Conservation (phyloP, 2,797 vertebrate genomes). For the Orestias chungarensis region DNA sequence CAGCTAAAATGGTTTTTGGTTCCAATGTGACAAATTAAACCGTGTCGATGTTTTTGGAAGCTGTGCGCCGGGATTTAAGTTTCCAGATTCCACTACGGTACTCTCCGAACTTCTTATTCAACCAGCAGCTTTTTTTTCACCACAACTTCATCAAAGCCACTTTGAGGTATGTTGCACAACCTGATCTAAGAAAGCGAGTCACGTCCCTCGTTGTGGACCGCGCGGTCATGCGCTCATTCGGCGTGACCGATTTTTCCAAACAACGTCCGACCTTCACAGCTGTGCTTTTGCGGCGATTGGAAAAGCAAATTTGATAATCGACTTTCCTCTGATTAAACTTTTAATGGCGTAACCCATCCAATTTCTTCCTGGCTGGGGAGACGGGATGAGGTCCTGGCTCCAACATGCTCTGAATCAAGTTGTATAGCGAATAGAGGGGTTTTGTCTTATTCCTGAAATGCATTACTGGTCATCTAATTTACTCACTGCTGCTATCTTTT, state of each 20-base stretch:
- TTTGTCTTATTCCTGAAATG: conserved; percentile 46
- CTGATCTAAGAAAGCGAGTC: conserved; percentile 21
- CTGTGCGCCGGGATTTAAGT: too few relatives aligned
- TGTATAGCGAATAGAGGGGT: conserved; percentile 34
- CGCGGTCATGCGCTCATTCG: conserved; percentile 39
- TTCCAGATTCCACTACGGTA: too few relatives aligned
- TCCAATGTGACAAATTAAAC: too few relatives aligned
- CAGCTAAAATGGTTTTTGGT: too few relatives aligned
- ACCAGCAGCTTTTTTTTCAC: not conserved
- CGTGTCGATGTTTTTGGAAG: too few relatives aligned
- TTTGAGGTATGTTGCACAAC: not conserved
- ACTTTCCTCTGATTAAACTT: conserved; percentile 48
- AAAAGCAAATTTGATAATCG: conserved; percentile 28
- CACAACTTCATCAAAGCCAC: too few relatives aligned
- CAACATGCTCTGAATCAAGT: conserved; percentile 31
- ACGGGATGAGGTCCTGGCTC: conserved; percentile 19
- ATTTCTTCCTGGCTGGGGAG: conserved; percentile 26
- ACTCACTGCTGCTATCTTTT: conserved; percentile 36
- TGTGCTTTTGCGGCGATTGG: not conserved
- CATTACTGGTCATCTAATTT: conserved; percentile 36
- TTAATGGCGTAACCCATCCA: conserved; percentile 34
- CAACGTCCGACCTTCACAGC: conserved; percentile 35
- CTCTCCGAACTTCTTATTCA: too few relatives aligned
- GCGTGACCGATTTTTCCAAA: conserved; percentile 50
- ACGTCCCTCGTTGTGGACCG: conserved; percentile 15